Base-by-base conservation (phyloP, 2,113 vertebrate genomes). In the Lampris incognitus region DNA sequence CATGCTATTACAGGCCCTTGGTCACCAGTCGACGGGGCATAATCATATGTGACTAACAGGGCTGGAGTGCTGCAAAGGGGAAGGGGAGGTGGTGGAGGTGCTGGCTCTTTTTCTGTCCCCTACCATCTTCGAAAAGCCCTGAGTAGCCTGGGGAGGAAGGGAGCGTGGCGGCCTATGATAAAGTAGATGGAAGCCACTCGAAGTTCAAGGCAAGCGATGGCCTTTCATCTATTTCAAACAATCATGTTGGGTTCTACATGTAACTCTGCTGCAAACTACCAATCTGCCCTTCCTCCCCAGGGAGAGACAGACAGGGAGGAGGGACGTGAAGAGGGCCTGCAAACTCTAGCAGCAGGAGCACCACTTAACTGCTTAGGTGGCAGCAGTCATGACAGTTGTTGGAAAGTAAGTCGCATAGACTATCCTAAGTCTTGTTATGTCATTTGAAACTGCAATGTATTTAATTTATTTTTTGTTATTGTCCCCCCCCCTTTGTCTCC, bases 191-290 rank as follows among this genome's bases (percentile, higher is more conserved):
- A 90, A 87, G 87, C 82, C 91, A 93, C 92, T 93, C 88, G 85
- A 75, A 89, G 91, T 92, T 93, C 89, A 93, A 92, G 91, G 90
- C 87, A 75, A 81, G 69, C 51, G 73, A 66, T 83, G 87, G 81
- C 79, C 93, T 94, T 94, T 93, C 91, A 94, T 94, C 92, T 93
- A 72, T 88, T 89, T 74, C 88, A 84, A 93, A 92, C 92, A 93
- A 94, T 92, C 87, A 89, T 60, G 78, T 83, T 80, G 87, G 83
- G 64, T 84, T 90, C 84, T 85, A 84, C 83, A 86, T 90, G 86
- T 87, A 87, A 13, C 91, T 90, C 93, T 78, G 87, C 71, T 50
- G 62, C 76, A 87, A 89, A 89, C 89, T 76, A 87, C 76, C 89
- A 72, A 86, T 83, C 90, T 82, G 40, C 64, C 66, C 84, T 86